Evolutionary conservation across 2,113 vertebrate genomes (phyloP), one percentile per base, ranked within the genome.

Genomic region (Dipodomys spectabilis): DNA sequence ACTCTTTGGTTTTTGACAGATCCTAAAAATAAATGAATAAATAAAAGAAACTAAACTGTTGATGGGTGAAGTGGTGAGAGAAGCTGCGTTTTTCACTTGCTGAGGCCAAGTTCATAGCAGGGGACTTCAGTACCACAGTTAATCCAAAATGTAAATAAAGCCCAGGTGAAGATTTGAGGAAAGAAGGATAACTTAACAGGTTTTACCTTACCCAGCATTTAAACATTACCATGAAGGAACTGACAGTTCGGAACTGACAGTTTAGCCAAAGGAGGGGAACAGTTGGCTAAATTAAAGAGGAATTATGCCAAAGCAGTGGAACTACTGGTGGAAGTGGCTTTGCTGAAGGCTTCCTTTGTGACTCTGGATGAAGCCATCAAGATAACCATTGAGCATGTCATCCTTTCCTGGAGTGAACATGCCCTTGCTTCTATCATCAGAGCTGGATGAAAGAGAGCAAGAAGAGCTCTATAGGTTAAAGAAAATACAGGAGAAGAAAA

Each of bases 401-500:
- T 99, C 92, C 99, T 99, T 97, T 99, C 99, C 53, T 98, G 98
- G 97, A 99, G 99, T 0, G 99, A 99, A 95, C 99, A 99, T 85
- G 99, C 99, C 23, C 98, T 99, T 92, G 99, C 99, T 80, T 99
- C 99, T 23, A 99, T 99, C 97, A 98, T 99, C 96, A 53, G 99
- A 99, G 94, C 98, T 99, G 98, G 99, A 99, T 88, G 99, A 99
- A 97, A 98, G 99, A 96, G 99, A 99, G 95, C 98, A 99, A 96
- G 99, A 99, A 96, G 99, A 99, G 94, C 99, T 99, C 97, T 99
- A 99, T 97, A 99, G 99, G 99, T 99, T 57, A 16, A 57, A 57
- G 98, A 99, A 99, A 97, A 99, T 99, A 96, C 99, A 99, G 86
- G 99, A 99, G 97, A 99, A 99, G 98, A 99, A 99, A 97, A 99